phyloP scores from a whole-genome alignment of 2,113 vertebrate species.

The Lepus europaeus region DNA sequence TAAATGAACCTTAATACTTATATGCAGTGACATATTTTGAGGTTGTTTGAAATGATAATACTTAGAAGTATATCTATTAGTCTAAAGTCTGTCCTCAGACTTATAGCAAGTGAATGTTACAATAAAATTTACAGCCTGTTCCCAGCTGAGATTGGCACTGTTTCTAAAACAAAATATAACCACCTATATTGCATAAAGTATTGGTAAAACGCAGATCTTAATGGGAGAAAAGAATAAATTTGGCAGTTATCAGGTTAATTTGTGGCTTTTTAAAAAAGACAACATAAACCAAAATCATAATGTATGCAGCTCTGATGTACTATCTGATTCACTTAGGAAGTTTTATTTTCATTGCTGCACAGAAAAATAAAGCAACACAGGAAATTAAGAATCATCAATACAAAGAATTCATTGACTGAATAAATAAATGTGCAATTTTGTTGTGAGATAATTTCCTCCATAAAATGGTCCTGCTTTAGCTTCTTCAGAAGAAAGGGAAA shows the following conservation, averaged over 20 bases:
- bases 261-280: not conserved
- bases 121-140: not conserved
- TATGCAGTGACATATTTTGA: not conserved
- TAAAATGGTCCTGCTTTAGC: not conserved
- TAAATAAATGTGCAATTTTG: conserved; percentile 57
- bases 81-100: not conserved
- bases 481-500: not conserved
- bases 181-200: not conserved
- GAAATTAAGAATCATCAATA: conserved; percentile 19
- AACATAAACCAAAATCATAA: not conserved
- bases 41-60: conserved; percentile 8
- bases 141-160: not conserved
- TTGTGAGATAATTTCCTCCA: conserved; percentile 31
- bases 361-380: conserved; percentile 24
- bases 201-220: not conserved
- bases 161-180: not conserved
- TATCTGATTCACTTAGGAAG: not conserved
- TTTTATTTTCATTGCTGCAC: conserved; percentile 50
- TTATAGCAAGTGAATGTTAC: not conserved
- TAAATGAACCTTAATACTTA: not conserved
- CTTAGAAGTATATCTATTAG: not conserved
- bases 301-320: not conserved
- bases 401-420: conserved; percentile 46
- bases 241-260: not conserved
- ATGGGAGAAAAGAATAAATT: not conserved